Base-by-base conservation (phyloP, 2,113 vertebrate species). In the Phocoena phocoena region DNA sequence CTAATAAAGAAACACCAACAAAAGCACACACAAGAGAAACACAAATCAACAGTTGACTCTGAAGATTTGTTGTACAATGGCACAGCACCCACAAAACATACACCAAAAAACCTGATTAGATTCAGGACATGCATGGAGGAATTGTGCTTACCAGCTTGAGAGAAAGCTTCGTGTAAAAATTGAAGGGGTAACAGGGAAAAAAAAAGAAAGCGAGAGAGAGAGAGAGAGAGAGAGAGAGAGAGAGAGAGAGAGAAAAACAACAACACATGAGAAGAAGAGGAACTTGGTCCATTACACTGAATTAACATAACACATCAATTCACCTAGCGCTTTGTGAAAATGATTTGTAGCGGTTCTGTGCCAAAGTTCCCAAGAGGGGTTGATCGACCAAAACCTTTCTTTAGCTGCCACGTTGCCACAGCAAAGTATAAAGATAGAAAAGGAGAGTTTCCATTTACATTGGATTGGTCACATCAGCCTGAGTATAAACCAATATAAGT, bases 111-210 rank as follows among this genome's bases (percentile, higher is more conserved):
- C 80, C 82, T 76, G 94, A 95, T 97, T 94, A 89, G 96, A 97
- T 67, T 97, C 96, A 97, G 97, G 98, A 98, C 98, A 99, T 98
- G 98, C 99, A 99, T 98, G 99, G 99, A 96, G 90, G 88, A 97
- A 97, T 99, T 98, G 99, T 99, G 99, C 99, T 99, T 99, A 99
- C 99, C 99, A 99, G 99, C 99, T 99, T 99, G 99, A 99, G 99
- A 99, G 99, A 99, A 99, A 99, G 99, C 99, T 99, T 99, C 99
- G 98, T 96, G 98, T 97, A 97, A 98, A 98, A 98, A 98, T 98
- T 97, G 98, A 97, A 99, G 98, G 97, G 93, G 98, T 97, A 98
- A 95, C 82, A 80, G 97, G 97, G 91, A 92, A 96, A 97, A 98
- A 63, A 98, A 50, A 6, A 50, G 14, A 53, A 3, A 14, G 50